Conservation (phyloP, 2,113 vertebrate species). For the Xyrauchen texanus region DNA sequence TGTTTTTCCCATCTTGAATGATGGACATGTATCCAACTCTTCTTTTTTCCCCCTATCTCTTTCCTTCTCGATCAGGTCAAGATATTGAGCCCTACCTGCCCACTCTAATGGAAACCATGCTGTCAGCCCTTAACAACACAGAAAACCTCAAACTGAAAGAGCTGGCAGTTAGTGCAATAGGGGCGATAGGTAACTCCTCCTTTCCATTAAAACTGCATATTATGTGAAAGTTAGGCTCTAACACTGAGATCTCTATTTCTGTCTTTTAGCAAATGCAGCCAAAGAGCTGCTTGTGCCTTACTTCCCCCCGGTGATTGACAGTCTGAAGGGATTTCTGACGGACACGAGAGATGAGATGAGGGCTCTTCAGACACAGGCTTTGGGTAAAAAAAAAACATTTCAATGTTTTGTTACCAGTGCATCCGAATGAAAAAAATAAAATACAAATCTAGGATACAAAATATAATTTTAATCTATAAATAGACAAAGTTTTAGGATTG, state of each 20-base stretch:
- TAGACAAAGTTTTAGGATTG: too few relatives aligned
- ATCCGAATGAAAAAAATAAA: not conserved
- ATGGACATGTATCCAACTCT: not conserved
- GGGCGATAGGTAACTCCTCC: conserved; percentile 80
- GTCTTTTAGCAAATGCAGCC: conserved; percentile 80
- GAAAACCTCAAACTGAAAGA: conserved; percentile 81
- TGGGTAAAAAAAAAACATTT: conserved; percentile 70
- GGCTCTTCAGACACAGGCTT: conserved; percentile 82
- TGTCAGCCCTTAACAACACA: conserved; percentile 75
- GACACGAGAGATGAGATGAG: conserved; percentile 80
- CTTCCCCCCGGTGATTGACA: conserved; percentile 82
- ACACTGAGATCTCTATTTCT: not conserved
- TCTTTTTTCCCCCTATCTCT: not conserved
- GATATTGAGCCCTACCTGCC: conserved; percentile 85
- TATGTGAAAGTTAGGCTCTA: too few relatives aligned
- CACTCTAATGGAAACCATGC: conserved; percentile 86
- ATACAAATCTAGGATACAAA: too few relatives aligned
- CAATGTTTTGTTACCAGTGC: not conserved
- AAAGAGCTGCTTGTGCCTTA: conserved; percentile 82
- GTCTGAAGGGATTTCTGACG: conserved; percentile 80
- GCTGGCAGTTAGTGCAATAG: conserved; percentile 83
- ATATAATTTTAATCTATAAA: too few relatives aligned
- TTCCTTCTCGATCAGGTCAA: conserved; percentile 65
- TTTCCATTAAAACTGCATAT: not conserved
- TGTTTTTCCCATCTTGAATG: too few relatives aligned